These are phyloP conservation scores for Malacoraja senta DNA, from an alignment of 2,797 vertebrate species.

Conservation along the genomic window DNA sequence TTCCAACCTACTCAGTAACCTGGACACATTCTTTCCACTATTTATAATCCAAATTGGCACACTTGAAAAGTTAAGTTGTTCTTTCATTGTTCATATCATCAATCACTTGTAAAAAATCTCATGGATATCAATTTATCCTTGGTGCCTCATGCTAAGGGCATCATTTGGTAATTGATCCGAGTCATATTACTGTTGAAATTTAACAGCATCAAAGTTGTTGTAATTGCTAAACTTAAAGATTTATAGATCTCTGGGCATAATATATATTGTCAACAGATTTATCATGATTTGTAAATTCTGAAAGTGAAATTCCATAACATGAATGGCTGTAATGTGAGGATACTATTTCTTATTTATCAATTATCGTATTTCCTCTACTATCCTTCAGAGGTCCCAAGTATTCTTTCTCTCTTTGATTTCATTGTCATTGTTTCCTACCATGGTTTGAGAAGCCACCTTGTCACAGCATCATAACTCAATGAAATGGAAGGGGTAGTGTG, in stretches of 20 bases:
- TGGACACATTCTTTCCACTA: neutral
- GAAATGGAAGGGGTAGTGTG: neutral
- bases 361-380: neutral
- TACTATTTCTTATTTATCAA: neutral
- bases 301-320: too few species aligned
- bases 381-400: neutral
- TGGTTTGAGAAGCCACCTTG: neutral
- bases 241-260: neutral
- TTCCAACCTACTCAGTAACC: neutral
- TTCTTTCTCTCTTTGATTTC: neutral
- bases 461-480: neutral
- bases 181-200: too few species aligned
- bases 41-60: neutral
- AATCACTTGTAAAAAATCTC: neutral
- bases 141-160: too few species aligned
- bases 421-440: neutral
- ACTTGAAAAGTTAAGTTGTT: neutral
- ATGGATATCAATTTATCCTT: too few species aligned
- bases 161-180: too few species aligned
- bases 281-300: too few species aligned
- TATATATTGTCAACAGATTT: neutral
- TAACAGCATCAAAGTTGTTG: too few species aligned
- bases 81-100: neutral
- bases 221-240: neutral
- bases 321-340: too few species aligned